These are phyloP conservation scores for Leptopilina syphax DNA, from an alignment of 2,888 invertebrate species.

Conservation along the genomic window DNA sequence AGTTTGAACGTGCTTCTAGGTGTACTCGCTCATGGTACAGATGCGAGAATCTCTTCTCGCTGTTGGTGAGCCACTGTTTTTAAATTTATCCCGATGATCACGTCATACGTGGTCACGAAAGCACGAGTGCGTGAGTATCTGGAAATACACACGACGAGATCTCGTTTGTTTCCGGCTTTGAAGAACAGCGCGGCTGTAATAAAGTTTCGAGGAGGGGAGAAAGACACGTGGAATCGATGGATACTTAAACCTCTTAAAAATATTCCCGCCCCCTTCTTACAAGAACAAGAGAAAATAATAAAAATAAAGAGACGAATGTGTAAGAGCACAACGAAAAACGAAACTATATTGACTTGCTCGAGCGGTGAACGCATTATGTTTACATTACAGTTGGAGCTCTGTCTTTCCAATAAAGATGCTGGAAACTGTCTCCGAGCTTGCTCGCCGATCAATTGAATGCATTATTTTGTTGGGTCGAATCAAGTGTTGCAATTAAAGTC, in stretches of 20 bases:
- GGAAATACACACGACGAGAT: slow-evolving; percentile 61
- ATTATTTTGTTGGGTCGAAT: too few relatives aligned
- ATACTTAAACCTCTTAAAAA: slow-evolving; percentile 36
- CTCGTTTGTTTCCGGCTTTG: slow-evolving; percentile 62
- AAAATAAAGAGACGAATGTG: neutral
- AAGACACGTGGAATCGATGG: slow-evolving; percentile 36
- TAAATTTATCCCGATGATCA: slow-evolving; percentile 65
- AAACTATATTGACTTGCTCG: too few relatives aligned
- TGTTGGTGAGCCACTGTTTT: slow-evolving; percentile 61
- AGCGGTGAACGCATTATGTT: too few relatives aligned
- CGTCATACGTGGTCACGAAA: slow-evolving; percentile 44
- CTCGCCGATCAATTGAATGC: too few relatives aligned
- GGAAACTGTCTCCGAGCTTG: too few relatives aligned
- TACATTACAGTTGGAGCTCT: too few relatives aligned
- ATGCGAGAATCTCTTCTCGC: slow-evolving; percentile 37
- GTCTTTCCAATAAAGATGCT: too few relatives aligned
- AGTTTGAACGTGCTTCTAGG: slow-evolving; percentile 55
- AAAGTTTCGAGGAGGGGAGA: slow-evolving; percentile 16
- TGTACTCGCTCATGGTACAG: slow-evolving; percentile 47
- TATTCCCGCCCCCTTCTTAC: neutral
- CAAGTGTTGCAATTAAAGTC: too few relatives aligned
- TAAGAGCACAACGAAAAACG: too few relatives aligned
- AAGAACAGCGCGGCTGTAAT: slow-evolving; percentile 22
- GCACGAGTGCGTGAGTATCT: slow-evolving; percentile 41
- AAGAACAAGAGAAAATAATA: neutral